These are phyloP conservation scores for Centruroides vittatus DNA, from an alignment of 1,140 invertebrate species.

Conservation along the genomic window DNA sequence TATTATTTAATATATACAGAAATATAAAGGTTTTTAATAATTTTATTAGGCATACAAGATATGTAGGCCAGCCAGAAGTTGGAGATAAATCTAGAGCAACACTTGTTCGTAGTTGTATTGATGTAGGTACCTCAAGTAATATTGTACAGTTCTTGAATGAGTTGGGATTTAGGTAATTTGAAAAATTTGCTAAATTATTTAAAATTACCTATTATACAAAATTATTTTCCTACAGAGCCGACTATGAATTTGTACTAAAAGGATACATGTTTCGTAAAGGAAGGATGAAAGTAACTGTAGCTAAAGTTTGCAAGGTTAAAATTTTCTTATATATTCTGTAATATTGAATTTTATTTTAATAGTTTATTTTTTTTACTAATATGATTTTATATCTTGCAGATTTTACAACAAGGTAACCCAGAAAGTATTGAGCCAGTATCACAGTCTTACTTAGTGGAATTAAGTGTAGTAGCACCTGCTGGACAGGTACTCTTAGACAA, in stretches of 20 bases:
- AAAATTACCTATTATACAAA: background rate
- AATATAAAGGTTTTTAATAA: background rate
- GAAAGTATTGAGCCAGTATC: constrained; percentile 61
- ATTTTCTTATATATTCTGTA: background rate
- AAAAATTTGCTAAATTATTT: constrained; percentile 5
- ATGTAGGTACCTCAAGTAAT: constrained; percentile 76
- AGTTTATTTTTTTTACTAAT: background rate
- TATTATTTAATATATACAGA: background rate
- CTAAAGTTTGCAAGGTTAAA: constrained; percentile 71
- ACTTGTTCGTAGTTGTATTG: constrained; percentile 74
- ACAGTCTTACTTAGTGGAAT: constrained; percentile 83
- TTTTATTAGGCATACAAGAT: constrained; percentile 39
- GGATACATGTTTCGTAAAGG: constrained; percentile 94
- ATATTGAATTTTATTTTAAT: background rate
- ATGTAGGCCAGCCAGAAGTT: constrained; percentile 77
- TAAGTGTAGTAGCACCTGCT: constrained; percentile 81
- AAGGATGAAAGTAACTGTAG: constrained; percentile 90
- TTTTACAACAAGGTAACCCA: constrained; percentile 16
- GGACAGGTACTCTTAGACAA: constrained; percentile 41
- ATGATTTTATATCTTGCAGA: constrained; percentile 2
- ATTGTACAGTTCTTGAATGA: constrained; percentile 83
- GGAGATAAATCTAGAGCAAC: constrained; percentile 77
- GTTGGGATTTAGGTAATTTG: constrained; percentile 46
- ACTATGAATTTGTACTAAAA: constrained; percentile 86
- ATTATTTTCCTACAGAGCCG: constrained; percentile 30